Evolutionary conservation across 53 echinoderm and acorn worm genomes (phyloP), one percentile per base, ranked within the genome.

Genomic region (Paracentrotus lividus): DNA sequence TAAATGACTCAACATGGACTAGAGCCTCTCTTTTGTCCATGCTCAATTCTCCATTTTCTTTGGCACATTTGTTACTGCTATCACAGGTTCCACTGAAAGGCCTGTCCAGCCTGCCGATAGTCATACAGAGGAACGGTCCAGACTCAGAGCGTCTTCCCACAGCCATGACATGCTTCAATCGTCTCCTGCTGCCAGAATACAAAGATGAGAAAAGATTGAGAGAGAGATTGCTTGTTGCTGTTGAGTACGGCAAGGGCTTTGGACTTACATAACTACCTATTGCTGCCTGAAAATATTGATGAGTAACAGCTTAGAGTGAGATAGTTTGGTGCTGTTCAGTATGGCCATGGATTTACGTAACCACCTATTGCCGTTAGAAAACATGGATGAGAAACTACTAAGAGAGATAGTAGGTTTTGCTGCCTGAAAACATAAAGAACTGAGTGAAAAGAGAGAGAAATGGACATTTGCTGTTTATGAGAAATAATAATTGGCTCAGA

Each of bases 111-210:
- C 96, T 98, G 0, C 97, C 99, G 0, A 95, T 98, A n/a, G 97
- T 98, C 18, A 96, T 98, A 66, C 99, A 98, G 72, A 92, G 97
- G 6, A 97, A 98, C 49, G 99, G 99, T n/a, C 95, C 95, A 4
- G 96, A 98, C 84, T 97, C 97, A 0, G 97, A 97, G 84, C 96
- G 97, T 29, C 95, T 99, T 3, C 99, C 99, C 52, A 99, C 97
- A 4, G 97, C 99, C 90, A 97, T 97, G 97, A 99, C 99, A 14
- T 99, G 99, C 93, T 99, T 99, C 88, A 99, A 99, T 87, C 96
- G 97, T 15, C 90, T 99, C 1, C 94, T 99, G 42, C 94, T 99
- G 8, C 97, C 99, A 16, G 95, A 95, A 49, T 99, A 99, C 94
- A 88, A 49, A 18, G 96, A 93, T 23, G 91, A 93, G 59, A 93